Base-by-base conservation (phyloP, 2,888 invertebrate species). In the Eristalis intricaria region DNA sequence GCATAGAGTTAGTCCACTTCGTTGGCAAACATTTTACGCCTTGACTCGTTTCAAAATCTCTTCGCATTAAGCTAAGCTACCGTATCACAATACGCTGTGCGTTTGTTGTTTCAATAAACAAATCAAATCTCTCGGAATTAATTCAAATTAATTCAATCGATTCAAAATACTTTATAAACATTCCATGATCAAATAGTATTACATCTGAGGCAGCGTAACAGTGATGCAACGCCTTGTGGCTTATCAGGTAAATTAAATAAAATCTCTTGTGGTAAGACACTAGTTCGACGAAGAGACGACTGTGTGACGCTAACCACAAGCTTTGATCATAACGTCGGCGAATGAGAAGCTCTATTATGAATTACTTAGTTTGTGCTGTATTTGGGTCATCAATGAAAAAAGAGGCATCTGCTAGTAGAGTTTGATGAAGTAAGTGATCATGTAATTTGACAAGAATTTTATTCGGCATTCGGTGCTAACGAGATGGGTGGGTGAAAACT, bases 231-330 rank as follows among this genome's bases (percentile, higher is more conserved):
- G 15, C 0, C 38, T 4, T 40, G 15, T 10, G 60, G 43, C 40
- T 13, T 26, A 66, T 68, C 60, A 60, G 35, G 65, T 40, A 56
- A 75, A n/a, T 29, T 64, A 32, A 64, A 65, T 65, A 26, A 5
- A 50, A 50, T 50, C 50, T n/a, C 50, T 50, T 50, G 50, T 19
- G 50, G 50, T 19, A 50, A 50, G 19, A n/a, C 19, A 19, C 50
- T 10, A 32, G 19, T 19, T n/a, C 50, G 38, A 13, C 7, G 50
- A 19, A n/a, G 43, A n/a, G 50, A 7, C 50, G 19, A 19, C 1
- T 50, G 50, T 50, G 50, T 38, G 23, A 29, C 66, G 66, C 58
- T 58, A 76, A 76, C 76, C 76, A 32, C 76, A 61, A 40, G 22
- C 66, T 61, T 43, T 76, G 29, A 68, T 68, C 40, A 10, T 40